Base-by-base conservation (phyloP, 2,888 invertebrate genomes). In the Plutella xylostella region DNA sequence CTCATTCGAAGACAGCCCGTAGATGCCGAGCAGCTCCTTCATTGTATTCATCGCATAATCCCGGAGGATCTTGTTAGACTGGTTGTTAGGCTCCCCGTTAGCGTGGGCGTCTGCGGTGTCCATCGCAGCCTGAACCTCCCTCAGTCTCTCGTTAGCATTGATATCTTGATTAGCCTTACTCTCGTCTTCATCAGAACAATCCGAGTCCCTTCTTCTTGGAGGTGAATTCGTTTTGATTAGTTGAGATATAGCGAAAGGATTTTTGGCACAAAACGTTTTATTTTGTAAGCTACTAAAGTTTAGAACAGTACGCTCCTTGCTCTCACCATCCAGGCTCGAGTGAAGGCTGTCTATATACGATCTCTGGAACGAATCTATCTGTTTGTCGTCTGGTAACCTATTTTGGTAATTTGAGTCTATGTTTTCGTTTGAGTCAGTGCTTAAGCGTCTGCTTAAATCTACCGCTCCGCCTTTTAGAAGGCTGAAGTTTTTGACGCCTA, bases 41-140 rank as follows among this genome's bases (percentile, higher is more conserved):
- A 92, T 91, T 9, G 92, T 92, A 56, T 89, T 90, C 80, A 92
- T 90, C 3, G 92, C 92, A 65, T 90, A 92, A 61, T 92, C 92
- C 58, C 90, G 86, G 72, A 92, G 85, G 54, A 89, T 89, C 53
- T 86, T 86, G 55, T 87, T 88, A 19, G 87, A 85, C 49, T 86
- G 77, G 50, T 72, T 76, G 31, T 74, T 69, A 25, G 71, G 65
- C 28, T 83, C 80, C 17, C 84, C 80, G 55, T 84, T 79, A 46
- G 74, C 77, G 42, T 65, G 66, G 5, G 57, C 56, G 37, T 79
- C 80, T 48, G 51, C 58, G 17, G 63, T 58, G 7, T 85, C 82
- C 51, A 68, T 61, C 2, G 59, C 60, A 43, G 76, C 78, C 47
- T 75, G 77, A 43, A 59, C 66, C 41, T 80, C 83, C 47, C 56